These are phyloP conservation scores for Crenichthys baileyi DNA, from an alignment of 2,797 vertebrate species.

Conservation along the genomic window DNA sequence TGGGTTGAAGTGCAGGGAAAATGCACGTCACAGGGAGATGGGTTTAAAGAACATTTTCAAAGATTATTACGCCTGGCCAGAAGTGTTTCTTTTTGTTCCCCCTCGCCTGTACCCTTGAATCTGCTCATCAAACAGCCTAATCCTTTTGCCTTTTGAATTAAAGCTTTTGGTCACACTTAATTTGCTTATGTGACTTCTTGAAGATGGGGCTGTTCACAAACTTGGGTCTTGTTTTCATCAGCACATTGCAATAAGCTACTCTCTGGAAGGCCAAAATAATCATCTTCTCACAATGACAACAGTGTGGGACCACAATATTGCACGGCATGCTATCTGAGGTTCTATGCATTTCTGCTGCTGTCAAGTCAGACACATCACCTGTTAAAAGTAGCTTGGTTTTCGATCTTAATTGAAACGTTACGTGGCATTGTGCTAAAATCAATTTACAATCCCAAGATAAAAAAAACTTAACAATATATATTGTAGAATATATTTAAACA, in stretches of 20 bases:
- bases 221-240: slow-evolving; percentile 75
- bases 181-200: slow-evolving; percentile 83
- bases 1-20: slow-evolving; percentile 78
- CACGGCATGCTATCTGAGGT: slow-evolving; percentile 23
- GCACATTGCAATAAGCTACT: slow-evolving; percentile 63
- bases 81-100: slow-evolving; percentile 83
- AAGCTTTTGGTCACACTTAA: slow-evolving; percentile 84
- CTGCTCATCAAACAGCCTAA: slow-evolving; percentile 85
- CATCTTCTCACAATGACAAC: slow-evolving; percentile 63
- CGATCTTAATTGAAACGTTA: slow-evolving; percentile 15
- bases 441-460: slow-evolving; percentile 11
- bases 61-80: slow-evolving; percentile 81
- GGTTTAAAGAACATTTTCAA: slow-evolving; percentile 81
- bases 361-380: slow-evolving; percentile 30
- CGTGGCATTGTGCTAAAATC: slow-evolving; percentile 15
- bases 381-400: slow-evolving; percentile 32
- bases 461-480: slow-evolving; percentile 1
- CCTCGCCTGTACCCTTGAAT: slow-evolving; percentile 79
- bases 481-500: slow-evolving; percentile 5
- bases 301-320: slow-evolving; percentile 38
- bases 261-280: slow-evolving; percentile 57
- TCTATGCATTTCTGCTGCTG: slow-evolving; percentile 22
- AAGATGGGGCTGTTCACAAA: slow-evolving; percentile 79
- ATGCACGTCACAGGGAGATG: slow-evolving; percentile 76
- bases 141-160: slow-evolving; percentile 81